Evolutionary conservation across 2,113 vertebrate species (phyloP), one percentile per base, ranked within the genome.

Genomic region (Suncus etruscus): DNA sequence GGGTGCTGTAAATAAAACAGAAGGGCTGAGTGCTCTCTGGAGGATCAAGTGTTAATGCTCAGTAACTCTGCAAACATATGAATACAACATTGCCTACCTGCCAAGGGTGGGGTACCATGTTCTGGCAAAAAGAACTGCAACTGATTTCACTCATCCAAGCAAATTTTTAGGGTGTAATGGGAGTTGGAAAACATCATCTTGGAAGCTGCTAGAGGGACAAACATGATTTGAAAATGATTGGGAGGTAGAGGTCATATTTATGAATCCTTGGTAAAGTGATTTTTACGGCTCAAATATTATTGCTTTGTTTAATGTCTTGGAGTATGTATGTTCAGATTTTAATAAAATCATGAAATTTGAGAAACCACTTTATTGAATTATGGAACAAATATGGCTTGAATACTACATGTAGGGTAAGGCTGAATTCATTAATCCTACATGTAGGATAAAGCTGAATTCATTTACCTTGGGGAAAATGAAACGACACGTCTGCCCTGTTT

Each of bases 191-290:
- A 90, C 76, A 83, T 90, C 79, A 90, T 94, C 80, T 93, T 96
- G 94, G 95, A 95, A 83, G 86, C 90, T 94, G 90, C 87, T 94
- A 86, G 95, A 92, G 91, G 88, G 91, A 93, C 39, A 90, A 93
- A 94, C 65, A 91, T 70, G 92, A 93, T 92, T 91, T 70, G 48
- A 94, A 95, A 95, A 93, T 83, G 80, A 95, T n/a, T 92, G 89
- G 89, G 92, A 1, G 39, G 91, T 93, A 96, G 86, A 90, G 90
- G 87, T 91, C 75, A 51, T 86, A 91, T 93, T 96, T 91, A 92
- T 70, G 86, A 88, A 94, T 85, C 93, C 93, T 95, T 63, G 25
- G 87, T 73, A 79, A 95, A 78, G 54, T 69, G 74, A 68, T 89
- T 94, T 94, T 95, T 75, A 94, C 66, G 93, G 80, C 93, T 92